Evolutionary conservation across 2,113 vertebrate genomes (phyloP).

Genomic region (Hydrolagus affinis): DNA sequence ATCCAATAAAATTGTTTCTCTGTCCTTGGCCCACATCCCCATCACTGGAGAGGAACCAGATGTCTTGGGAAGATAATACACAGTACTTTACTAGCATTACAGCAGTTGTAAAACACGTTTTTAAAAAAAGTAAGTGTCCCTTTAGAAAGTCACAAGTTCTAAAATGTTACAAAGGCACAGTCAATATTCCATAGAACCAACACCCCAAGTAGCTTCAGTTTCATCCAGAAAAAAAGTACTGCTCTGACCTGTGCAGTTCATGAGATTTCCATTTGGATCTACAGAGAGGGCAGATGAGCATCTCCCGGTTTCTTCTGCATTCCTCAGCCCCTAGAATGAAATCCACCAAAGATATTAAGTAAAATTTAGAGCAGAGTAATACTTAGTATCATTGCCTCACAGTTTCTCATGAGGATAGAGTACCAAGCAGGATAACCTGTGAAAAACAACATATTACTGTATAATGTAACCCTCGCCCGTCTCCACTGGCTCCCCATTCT

Average conservation of each 20-base stretch:
- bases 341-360: not conserved
- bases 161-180: not conserved
- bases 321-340: slow-evolving; percentile 76
- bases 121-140: not conserved
- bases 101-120: not conserved
- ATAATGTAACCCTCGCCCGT: not conserved
- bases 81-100: not conserved
- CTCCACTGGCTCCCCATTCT: too few species aligned
- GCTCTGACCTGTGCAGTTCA: slow-evolving; percentile 71
- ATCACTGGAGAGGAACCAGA: too few species aligned
- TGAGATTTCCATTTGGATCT: slow-evolving; percentile 81
- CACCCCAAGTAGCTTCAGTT: not conserved
- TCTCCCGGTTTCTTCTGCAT: slow-evolving; percentile 78
- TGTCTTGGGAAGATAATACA: not conserved
- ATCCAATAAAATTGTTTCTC: too few species aligned
- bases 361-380: not conserved
- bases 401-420: not conserved
- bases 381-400: not conserved
- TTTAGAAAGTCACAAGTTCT: not conserved
- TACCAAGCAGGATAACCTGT: not conserved
- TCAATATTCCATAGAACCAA: not conserved
- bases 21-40: too few species aligned
- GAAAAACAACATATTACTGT: not conserved
- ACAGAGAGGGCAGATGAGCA: slow-evolving; percentile 79
- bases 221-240: not conserved